These are phyloP conservation scores for Zaprionus ornatus DNA, from an alignment of 1,140 invertebrate species.

Conservation along the genomic window DNA sequence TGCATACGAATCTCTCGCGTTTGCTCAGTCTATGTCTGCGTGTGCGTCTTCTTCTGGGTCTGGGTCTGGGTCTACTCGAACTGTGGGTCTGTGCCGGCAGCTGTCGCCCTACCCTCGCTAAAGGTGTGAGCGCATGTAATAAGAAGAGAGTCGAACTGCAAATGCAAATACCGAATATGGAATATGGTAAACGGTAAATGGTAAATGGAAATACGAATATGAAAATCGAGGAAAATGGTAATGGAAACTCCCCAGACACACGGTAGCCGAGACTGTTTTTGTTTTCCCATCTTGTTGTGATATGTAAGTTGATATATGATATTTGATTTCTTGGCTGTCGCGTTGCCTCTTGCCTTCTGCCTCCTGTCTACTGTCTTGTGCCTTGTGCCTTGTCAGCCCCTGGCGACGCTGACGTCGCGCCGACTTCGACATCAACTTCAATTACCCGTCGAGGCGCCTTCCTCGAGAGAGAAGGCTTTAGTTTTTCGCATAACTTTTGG, in stretches of 20 bases:
- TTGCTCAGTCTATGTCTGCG: neutral
- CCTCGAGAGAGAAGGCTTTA: neutral
- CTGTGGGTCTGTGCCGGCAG: conserved; percentile 30
- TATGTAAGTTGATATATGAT: conserved; percentile 82
- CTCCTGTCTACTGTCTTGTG: neutral
- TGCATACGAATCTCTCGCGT: conserved; percentile 46
- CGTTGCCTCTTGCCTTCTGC: conserved; percentile 5
- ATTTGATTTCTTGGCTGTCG: conserved; percentile 67
- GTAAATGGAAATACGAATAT: conserved; percentile 13
- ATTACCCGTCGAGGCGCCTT: conserved; percentile 40
- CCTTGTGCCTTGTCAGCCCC: neutral
- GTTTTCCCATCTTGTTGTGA: conserved; percentile 70
- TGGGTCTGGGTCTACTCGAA: neutral
- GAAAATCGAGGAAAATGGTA: conserved; percentile 31
- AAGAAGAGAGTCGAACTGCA: conserved; percentile 25
- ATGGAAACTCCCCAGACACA: conserved; percentile 43
- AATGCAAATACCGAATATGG: conserved; percentile 24
- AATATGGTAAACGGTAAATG: conserved; percentile 17
- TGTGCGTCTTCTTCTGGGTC: neutral
- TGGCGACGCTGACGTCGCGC: neutral
- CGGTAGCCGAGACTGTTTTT: conserved; percentile 53
- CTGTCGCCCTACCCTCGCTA: conserved; percentile 44
- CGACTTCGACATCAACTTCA: conserved; percentile 51
- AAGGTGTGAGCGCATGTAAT: conserved; percentile 77
- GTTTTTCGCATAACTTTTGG: conserved; percentile 29